These are phyloP conservation scores for Euzetes globulus DNA, from an alignment of 2,888 invertebrate species.

Conservation along the genomic window DNA sequence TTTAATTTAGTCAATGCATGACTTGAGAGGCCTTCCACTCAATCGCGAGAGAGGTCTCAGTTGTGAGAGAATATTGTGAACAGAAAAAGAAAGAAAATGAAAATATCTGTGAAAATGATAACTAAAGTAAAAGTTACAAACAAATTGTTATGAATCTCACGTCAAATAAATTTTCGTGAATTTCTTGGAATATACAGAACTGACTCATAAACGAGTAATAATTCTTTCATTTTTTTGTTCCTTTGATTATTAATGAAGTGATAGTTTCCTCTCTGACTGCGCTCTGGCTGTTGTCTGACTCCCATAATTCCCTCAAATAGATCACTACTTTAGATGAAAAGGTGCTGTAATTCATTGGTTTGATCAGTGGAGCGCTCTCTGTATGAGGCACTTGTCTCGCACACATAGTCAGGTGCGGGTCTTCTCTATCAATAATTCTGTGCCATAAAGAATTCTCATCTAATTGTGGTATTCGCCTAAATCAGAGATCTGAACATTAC, in stretches of 20 bases:
- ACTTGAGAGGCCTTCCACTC: constrained; percentile 24
- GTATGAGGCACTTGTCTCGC: constrained; percentile 2
- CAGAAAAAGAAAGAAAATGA: not conserved
- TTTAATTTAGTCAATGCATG: constrained; percentile 26
- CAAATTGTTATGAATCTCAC: not conserved
- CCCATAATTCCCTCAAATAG: not conserved
- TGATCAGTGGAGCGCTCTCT: not conserved
- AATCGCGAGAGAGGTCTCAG: not conserved
- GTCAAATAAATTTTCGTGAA: no score
- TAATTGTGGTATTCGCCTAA: not conserved
- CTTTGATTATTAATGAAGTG: constrained; percentile 17
- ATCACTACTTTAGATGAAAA: not conserved
- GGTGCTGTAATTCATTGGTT: not conserved
- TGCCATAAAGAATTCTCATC: not conserved
- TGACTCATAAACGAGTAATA: no score
- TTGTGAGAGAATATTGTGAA: not conserved
- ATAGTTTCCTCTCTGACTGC: not conserved
- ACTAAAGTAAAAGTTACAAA: not conserved
- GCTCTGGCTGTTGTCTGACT: not conserved
- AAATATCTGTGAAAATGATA: not conserved
- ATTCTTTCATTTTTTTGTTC: not conserved
- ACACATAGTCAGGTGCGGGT: constrained; percentile 2
- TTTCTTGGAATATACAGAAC: no score
- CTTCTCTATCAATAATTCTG: not conserved
- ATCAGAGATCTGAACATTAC: not conserved